Percentiles rank a stretch among this genome's conserved stretches.
Conservation (phyloP, 2,113 vertebrate genomes). For the Ceyx margarethae region DNA sequence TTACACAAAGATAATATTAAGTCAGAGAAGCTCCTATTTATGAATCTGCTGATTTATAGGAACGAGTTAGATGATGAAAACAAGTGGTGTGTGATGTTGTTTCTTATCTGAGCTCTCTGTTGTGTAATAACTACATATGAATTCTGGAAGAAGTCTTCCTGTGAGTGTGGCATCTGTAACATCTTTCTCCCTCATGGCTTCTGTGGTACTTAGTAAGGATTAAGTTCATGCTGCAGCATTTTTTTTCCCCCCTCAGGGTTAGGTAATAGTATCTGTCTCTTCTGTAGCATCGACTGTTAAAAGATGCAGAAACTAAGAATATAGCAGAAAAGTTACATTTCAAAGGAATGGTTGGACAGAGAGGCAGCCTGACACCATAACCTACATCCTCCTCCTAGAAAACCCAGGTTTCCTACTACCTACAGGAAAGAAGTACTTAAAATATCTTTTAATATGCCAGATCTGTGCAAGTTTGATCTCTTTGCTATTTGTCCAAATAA, state of each 20-base stretch:
- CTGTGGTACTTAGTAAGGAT: not conserved
- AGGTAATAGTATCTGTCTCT: not conserved
- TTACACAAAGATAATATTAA: not conserved
- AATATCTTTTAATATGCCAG: not conserved
- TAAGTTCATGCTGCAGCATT: not conserved
- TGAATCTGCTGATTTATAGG: not conserved
- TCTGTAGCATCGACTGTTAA: not conserved
- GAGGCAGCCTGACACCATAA: not conserved
- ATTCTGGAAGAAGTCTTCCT: not conserved
- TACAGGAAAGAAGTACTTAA: not conserved
- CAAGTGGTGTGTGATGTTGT: not conserved
- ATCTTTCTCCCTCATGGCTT: not conserved
- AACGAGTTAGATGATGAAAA: not conserved
- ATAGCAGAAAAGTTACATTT: not conserved
- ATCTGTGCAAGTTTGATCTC: not conserved
- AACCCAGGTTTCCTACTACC: not conserved
- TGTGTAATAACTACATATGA: not conserved
- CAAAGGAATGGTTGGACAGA: not conserved
- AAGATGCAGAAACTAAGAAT: not conserved
- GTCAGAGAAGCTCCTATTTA: not conserved
- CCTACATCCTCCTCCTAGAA: not conserved
- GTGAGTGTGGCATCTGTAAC: not conserved
- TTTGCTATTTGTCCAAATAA: not conserved
- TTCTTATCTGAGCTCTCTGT: not conserved
- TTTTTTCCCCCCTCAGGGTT: not conserved